Conservation (phyloP, 2,797 vertebrate species). For the Acanthurus lineatus region DNA sequence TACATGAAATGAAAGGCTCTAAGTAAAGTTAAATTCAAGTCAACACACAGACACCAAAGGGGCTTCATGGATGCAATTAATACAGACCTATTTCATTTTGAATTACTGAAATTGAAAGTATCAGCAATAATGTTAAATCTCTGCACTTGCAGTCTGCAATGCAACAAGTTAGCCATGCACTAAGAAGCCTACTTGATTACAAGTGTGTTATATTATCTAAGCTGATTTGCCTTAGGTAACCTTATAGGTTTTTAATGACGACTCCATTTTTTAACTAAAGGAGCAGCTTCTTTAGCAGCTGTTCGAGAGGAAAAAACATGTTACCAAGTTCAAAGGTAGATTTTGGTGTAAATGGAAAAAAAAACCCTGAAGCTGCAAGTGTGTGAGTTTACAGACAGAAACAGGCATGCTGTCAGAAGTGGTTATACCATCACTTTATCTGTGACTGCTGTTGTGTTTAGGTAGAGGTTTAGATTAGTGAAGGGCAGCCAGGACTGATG, state of each 20-base stretch:
- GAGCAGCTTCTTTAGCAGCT: neutral
- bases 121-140: too few species aligned
- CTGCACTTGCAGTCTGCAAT: neutral
- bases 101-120: neutral
- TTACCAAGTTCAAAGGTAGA: neutral
- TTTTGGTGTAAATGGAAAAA: neutral
- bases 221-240: neutral
- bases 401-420: neutral
- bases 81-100: neutral
- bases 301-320: neutral
- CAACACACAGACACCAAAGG: too few species aligned
- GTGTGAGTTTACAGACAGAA: neutral
- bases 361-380: neutral
- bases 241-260: neutral
- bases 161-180: neutral
- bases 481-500: too few species aligned
- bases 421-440: neutral
- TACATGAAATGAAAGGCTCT: too few species aligned
- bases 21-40: too few species aligned
- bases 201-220: neutral
- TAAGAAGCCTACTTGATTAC: neutral
- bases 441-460: neutral
- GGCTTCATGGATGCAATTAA: neutral
- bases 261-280: neutral
- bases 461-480: neutral